These are phyloP conservation scores for Mirounga angustirostris DNA, from an alignment of 2,113 vertebrate genomes.

Conservation along the genomic window DNA sequence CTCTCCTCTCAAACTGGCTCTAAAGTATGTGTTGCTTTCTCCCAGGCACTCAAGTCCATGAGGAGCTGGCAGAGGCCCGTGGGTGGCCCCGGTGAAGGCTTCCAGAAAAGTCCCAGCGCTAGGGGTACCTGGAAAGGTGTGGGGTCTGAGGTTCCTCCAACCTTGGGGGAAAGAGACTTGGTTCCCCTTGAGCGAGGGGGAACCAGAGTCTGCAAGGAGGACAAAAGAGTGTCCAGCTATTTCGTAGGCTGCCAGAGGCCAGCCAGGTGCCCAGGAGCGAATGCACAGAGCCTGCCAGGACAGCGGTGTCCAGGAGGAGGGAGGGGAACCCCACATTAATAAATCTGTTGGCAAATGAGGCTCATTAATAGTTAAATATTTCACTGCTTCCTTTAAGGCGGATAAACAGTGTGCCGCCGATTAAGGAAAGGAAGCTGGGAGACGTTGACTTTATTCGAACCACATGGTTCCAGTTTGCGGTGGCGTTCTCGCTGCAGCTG, in stretches of 20 bases:
- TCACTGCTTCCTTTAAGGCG: slow-evolving; percentile 73
- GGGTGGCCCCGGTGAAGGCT: not conserved
- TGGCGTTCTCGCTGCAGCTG: slow-evolving; percentile 9
- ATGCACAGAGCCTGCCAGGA: not conserved
- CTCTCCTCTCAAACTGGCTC: not conserved
- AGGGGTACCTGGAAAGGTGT: not conserved
- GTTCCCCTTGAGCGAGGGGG: not conserved
- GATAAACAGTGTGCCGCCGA: slow-evolving; percentile 55
- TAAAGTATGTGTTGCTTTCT: not conserved
- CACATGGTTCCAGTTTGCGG: slow-evolving; percentile 75
- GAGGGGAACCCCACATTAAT: slow-evolving; percentile 52
- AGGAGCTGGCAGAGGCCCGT: not conserved
- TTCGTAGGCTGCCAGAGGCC: not conserved
- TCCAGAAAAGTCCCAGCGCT: not conserved
- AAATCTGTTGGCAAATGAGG: slow-evolving; percentile 80
- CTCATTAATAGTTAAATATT: slow-evolving; percentile 78
- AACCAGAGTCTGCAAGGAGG: not conserved
- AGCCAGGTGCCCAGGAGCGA: slow-evolving; percentile 53
- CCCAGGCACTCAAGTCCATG: not conserved
- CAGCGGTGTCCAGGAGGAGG: not conserved
- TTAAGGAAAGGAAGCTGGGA: slow-evolving; percentile 47
- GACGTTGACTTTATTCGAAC: slow-evolving; percentile 71
- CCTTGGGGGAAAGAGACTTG: not conserved
- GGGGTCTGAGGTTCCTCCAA: not conserved
- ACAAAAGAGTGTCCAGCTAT: slow-evolving; percentile 30